phyloP scores from a whole-genome alignment of 2,888 invertebrate genomes.

The Dastarcus helophoroides region DNA sequence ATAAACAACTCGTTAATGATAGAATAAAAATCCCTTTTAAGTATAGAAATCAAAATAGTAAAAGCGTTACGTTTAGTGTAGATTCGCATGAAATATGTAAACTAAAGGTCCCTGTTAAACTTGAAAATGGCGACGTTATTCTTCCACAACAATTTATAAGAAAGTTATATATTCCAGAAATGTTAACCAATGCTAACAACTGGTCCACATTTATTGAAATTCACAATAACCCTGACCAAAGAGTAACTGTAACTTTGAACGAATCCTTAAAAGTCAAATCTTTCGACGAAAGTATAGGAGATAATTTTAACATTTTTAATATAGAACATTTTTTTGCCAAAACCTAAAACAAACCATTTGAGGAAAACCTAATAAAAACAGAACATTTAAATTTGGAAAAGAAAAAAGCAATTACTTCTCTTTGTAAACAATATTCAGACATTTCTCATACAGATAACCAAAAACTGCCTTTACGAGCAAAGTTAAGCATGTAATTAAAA shows the following conservation, averaged over 20 bases:
- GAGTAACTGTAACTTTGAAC: not conserved
- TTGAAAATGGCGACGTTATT: not conserved
- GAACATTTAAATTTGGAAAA: conserved; percentile 20
- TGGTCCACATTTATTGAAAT: not conserved
- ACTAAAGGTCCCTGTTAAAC: not conserved
- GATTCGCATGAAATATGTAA: not conserved
- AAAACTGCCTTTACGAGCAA: conserved; percentile 16
- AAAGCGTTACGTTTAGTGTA: not conserved
- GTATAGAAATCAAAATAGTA: conserved; percentile 1
- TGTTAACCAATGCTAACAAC: conserved; percentile 1
- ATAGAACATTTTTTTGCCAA: not conserved
- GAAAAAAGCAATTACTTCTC: conserved; percentile 9
- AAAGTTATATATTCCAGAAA: conserved; percentile 1
- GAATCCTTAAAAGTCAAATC: conserved; percentile 1
- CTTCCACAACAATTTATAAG: not conserved
- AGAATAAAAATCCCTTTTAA: not conserved
- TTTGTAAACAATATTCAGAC: conserved; percentile 15
- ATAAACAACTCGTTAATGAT: conserved; percentile 7
- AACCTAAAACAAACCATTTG: not conserved
- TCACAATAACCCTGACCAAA: not conserved
- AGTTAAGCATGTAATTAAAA: conserved; percentile 21
- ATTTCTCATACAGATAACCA: conserved; percentile 17
- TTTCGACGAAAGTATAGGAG: not conserved
- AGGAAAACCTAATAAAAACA: conserved; percentile 6
- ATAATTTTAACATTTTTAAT: conserved; percentile 1